Base-by-base conservation (phyloP, 2,888 invertebrate species). In the Mythimna ferrago region DNA sequence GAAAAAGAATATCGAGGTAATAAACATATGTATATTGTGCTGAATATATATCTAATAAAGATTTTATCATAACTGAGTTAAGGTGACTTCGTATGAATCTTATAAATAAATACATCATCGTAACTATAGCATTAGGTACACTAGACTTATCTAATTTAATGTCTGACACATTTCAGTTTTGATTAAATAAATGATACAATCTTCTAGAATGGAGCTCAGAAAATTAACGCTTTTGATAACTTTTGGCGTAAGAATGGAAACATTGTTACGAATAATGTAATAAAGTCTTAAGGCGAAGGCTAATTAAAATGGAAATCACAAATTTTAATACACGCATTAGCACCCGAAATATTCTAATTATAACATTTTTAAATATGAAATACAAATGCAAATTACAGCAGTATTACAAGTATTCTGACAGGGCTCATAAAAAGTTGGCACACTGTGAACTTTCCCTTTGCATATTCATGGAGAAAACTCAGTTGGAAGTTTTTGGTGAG, bases 401-500 rank as follows among this genome's bases (percentile, higher is more conserved):
- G 91, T 89, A 89, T 91, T 91, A 93, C 92, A 91, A 90, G 91
- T 90, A 92, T 91, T 91, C 91, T 92, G 92, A 94, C 94, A 94
- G 92, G 90, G 89, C 91, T 92, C 94, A 93, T 95, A 94, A 95
- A 94, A 94, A 92, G 93, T 93, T 83, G 88, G 90, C 90, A 88
- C 90, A 88, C 90, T 89, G 89, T 92, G 93, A 95, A 95, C 94
- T 94, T 94, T 91, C 89, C 89, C 90, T 92, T 94, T 95, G 95
- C 93, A 95, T 95, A 95, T 95, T 95, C 95, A 95, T 95, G 88
- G 89, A 88, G 89, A 87, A 92, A 94, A 94, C 93, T 94, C 93
- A 93, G 92, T 93, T 89, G 93, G 93, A 95, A 95, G 94, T 94
- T 95, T 94, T 94, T 92, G 95, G 94, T 94, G 94, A 93, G 94